Evolutionary conservation across 92 coral and sea anemone genomes (phyloP).

Genomic region (Epizoanthus scotinus): DNA sequence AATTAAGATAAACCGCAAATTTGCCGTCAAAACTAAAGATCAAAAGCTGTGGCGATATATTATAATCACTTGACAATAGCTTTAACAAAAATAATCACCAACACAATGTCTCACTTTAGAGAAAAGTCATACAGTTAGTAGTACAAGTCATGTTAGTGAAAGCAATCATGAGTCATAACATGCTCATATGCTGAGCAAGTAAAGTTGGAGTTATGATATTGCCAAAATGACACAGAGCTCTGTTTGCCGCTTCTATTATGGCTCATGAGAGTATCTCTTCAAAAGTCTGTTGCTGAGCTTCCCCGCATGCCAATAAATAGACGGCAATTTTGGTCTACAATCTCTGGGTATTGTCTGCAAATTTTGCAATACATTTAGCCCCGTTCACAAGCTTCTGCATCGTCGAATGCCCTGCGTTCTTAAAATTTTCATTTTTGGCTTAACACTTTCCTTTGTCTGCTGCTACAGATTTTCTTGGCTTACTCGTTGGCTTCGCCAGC

Average conservation of each 20-base stretch:
- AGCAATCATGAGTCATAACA: too few species aligned
- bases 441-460: neutral
- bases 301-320: conserved; percentile 7
- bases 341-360: conserved; percentile 19
- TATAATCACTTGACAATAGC: too few species aligned
- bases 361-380: conserved; percentile 11
- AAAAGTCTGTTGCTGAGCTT: neutral
- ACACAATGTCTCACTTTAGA: too few species aligned
- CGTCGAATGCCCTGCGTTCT: neutral
- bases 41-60: too few species aligned
- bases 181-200: too few species aligned
- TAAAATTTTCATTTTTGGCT: neutral
- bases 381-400: conserved; percentile 16
- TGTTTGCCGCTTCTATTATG: conserved; percentile 13
- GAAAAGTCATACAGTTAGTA: too few species aligned
- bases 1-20: too few species aligned
- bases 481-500: neutral
- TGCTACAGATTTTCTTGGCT: conserved; percentile 9
- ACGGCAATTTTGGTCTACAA: conserved; percentile 3
- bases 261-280: conserved; percentile 7
- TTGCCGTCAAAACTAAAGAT: too few species aligned
- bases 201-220: too few species aligned
- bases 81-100: too few species aligned
- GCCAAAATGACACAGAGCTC: too few species aligned
- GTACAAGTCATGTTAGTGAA: too few species aligned